Evolutionary conservation across 2,888 invertebrate genomes (phyloP).

Genomic region (Melipona beecheii): DNA sequence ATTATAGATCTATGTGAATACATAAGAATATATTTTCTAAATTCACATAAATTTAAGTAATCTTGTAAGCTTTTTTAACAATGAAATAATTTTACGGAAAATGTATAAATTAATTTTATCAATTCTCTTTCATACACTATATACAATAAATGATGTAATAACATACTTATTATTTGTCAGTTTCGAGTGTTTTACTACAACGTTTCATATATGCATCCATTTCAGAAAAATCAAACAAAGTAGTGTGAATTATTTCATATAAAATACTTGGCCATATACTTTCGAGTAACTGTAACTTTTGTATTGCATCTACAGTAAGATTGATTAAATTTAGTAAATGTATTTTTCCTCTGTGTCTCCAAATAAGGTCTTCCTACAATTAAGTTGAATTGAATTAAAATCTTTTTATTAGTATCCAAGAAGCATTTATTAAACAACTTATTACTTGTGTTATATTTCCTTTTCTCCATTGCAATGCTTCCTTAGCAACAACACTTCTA

Average conservation of each 20-base stretch:
- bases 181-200: conserved; percentile 79
- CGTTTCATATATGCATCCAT: conserved; percentile 92
- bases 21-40: conserved; percentile 19
- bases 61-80: neutral
- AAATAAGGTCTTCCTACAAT: conserved; percentile 89
- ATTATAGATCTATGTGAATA: conserved; percentile 31
- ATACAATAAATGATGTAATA: conserved; percentile 4
- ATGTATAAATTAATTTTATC: neutral
- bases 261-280: conserved; percentile 91
- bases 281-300: conserved; percentile 90
- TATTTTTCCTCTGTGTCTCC: conserved; percentile 90
- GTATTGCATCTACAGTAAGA: conserved; percentile 90
- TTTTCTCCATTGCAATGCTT: conserved; percentile 92
- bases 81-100: conserved; percentile 3
- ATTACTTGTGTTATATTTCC: conserved; percentile 85
- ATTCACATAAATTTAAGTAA: conserved; percentile 11
- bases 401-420: neutral
- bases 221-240: conserved; percentile 92
- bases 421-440: neutral
- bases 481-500: conserved; percentile 93
- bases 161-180: conserved; percentile 66
- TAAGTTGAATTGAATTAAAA: neutral
- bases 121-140: neutral
- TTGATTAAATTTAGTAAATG: conserved; percentile 90
- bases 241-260: conserved; percentile 91